A percentile compares a stretch with the other conserved stretches of the same genome.
phyloP scores from a whole-genome alignment of 2,113 vertebrate genomes.

The Malurus alboscapulatus region DNA sequence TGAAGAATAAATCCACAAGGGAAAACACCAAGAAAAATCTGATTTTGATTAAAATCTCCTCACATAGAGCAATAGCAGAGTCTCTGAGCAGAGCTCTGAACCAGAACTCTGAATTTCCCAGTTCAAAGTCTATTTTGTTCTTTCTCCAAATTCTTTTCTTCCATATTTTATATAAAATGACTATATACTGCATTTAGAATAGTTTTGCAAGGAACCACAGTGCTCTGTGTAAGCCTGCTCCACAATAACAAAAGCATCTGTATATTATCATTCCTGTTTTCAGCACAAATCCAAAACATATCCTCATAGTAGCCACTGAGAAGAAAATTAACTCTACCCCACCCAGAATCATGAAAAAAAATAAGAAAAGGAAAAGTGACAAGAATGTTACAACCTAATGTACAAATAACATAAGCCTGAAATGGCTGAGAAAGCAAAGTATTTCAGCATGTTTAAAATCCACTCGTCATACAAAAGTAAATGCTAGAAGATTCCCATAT shows the following conservation, averaged over 20 bases:
- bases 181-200: background rate
- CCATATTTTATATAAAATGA: background rate
- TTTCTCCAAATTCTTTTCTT: background rate
- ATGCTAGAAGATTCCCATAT: background rate
- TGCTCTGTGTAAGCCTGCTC: background rate
- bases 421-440: background rate
- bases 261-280: background rate
- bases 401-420: background rate
- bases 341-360: background rate
- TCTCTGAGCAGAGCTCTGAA: background rate
- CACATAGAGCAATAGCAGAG: background rate
- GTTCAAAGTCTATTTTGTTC: background rate
- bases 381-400: background rate
- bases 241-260: background rate
- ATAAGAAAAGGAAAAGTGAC: background rate
- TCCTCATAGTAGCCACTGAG: background rate
- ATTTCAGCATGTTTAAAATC: background rate
- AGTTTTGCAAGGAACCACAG: background rate
- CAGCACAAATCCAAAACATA: background rate
- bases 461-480: background rate
- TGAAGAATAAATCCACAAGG: background rate
- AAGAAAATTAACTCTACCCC: background rate
- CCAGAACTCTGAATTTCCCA: background rate
- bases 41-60: slow-evolving; percentile 25
- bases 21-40: background rate